Base-by-base conservation (phyloP, 2,113 vertebrate species). In the Tragulus kanchil region DNA sequence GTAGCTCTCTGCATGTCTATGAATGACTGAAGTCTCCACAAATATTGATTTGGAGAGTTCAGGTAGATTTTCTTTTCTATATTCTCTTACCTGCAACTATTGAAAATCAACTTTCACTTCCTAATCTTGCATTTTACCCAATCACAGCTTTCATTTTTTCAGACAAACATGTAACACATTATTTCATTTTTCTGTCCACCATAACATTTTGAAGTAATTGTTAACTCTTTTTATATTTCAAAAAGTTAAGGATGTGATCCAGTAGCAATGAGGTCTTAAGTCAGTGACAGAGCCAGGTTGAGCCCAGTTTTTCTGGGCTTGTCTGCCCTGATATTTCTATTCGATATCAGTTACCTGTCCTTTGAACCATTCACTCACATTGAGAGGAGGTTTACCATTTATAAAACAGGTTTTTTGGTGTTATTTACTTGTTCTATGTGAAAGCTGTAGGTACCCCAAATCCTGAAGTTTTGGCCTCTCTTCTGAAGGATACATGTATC, bases 21-120 rank as follows among this genome's bases (percentile, higher is more conserved):
- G 65, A 93, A 65, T 56, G 42, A 92, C 61, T 81, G 15, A 90
- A 96, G 77, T 19, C 36, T 36, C 19, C 31, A 23, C 9, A 28
- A 28, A 50, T 82, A 75, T 89, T 89, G 31, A 54, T 85, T 93
- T 64, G 8, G 3, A 26, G 9, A 7, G 31, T 81, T 73, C 92
- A 92, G 36, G 28, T 85, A 69, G 75, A 90, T 93, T 95, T 96
- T 81, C n/a, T n/a, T n/a, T n/a, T n/a, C n/a, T n/a, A n/a, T n/a
- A n/a, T n/a, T n/a, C n/a, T n/a, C n/a, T n/a, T n/a, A n/a, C n/a
- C n/a, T n/a, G n/a, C n/a, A n/a, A n/a, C n/a, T n/a, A n/a, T n/a
- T n/a, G n/a, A n/a, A n/a, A n/a, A n/a, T n/a, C n/a, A n/a, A n/a
- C n/a, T n/a, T n/a, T n/a, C n/a, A n/a, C n/a, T n/a, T n/a, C n/a